Conservation (phyloP, 2,797 vertebrate species). For the Vireo griseus region DNA sequence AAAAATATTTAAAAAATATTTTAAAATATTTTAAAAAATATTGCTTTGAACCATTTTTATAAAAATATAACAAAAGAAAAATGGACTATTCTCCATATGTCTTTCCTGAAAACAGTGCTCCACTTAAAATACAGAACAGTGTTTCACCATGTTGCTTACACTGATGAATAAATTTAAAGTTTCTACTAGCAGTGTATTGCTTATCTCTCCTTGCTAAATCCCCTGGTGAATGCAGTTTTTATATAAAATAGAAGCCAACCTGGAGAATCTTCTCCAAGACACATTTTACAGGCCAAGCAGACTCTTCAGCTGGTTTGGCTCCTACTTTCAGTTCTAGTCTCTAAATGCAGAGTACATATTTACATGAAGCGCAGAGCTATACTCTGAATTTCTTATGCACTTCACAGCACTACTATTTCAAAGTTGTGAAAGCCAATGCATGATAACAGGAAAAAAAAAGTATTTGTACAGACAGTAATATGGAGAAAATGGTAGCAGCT, state of each 20-base stretch:
- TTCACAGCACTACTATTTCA: not conserved
- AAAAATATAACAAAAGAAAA: not conserved
- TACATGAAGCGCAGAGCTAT: not conserved
- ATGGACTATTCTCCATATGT: rapidly evolving
- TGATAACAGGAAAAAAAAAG: not conserved
- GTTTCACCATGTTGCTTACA: not conserved
- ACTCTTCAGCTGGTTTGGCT: not conserved
- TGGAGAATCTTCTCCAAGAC: not conserved
- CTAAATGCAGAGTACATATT: not conserved
- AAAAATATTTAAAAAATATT: not conserved
- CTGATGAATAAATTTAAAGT: not conserved
- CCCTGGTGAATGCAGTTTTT: not conserved
- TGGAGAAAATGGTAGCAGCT: conserved; percentile 14
- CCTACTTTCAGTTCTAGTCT: not conserved
- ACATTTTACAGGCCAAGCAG: not conserved
- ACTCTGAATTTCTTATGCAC: not conserved
- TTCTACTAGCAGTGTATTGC: not conserved
- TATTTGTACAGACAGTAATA: not conserved
- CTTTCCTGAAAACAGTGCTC: not conserved
- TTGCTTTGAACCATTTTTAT: not conserved
- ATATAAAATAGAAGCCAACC: not conserved
- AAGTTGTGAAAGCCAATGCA: not conserved
- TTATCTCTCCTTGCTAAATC: not conserved
- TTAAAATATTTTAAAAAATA: not conserved
- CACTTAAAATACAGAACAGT: not conserved